Evolutionary conservation across 1,140 invertebrate genomes (phyloP).

Genomic region (Bradynema listronoti): DNA sequence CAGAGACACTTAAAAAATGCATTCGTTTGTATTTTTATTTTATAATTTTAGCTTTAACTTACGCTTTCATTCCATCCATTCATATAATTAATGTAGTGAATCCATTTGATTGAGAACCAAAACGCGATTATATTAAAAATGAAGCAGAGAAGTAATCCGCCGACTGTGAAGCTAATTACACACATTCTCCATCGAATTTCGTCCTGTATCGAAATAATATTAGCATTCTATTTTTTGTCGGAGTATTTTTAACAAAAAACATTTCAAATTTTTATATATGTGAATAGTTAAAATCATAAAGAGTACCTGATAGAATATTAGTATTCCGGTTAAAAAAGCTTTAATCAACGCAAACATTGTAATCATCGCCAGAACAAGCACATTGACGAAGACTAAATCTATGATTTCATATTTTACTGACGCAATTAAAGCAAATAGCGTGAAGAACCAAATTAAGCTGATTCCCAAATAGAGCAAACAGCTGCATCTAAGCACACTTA

Average conservation of each 20-base stretch:
- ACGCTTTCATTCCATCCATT: slow-evolving; percentile 43
- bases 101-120: slow-evolving; percentile 47
- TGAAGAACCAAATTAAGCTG: slow-evolving; percentile 45
- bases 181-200: slow-evolving; percentile 42
- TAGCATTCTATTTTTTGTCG: not conserved
- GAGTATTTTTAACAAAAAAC: not conserved
- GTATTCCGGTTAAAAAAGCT: slow-evolving; percentile 32
- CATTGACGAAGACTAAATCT: slow-evolving; percentile 53
- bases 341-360: slow-evolving; percentile 44
- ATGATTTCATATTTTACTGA: slow-evolving; percentile 48
- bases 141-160: slow-evolving; percentile 43
- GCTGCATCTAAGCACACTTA: slow-evolving; percentile 44
- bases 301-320: slow-evolving; percentile 55
- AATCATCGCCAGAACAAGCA: slow-evolving; percentile 39
- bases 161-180: slow-evolving; percentile 31
- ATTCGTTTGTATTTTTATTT: not conserved
- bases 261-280: not conserved
- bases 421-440: slow-evolving; percentile 40
- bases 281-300: slow-evolving; percentile 5
- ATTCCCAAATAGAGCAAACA: slow-evolving; percentile 44
- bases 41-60: slow-evolving; percentile 14
- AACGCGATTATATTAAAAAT: slow-evolving; percentile 38
- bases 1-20: slow-evolving; percentile 40
- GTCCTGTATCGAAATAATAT: slow-evolving; percentile 23
- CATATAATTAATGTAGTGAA: slow-evolving; percentile 56